phyloP scores from a whole-genome alignment of 2,797 vertebrate genomes.

The Sebastolobus alascanus region DNA sequence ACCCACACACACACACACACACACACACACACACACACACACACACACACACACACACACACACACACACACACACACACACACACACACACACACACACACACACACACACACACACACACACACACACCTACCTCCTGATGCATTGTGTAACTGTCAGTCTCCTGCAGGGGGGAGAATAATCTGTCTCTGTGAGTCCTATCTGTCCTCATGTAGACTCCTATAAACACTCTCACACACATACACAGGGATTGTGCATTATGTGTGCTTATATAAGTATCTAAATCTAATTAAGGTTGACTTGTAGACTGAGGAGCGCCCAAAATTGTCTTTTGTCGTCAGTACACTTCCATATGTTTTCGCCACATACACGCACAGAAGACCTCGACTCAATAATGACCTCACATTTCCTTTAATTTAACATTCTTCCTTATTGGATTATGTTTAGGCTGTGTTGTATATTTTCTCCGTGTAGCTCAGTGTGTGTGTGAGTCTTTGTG shows the following conservation, averaged over 20 bases:
- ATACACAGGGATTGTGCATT: constrained; percentile 1
- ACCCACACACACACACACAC: neutral
- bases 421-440: constrained; percentile 28
- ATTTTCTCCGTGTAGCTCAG: constrained; percentile 17
- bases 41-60: too few relatives aligned
- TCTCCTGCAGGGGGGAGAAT: constrained; percentile 16
- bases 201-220: constrained; percentile 19
- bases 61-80: too few relatives aligned
- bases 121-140: constrained; percentile 11
- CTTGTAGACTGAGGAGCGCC: neutral
- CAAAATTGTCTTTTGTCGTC: neutral
- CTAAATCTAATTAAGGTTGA: constrained; percentile 4
- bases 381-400: neutral
- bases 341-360: neutral
- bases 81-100: neutral
- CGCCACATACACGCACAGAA: neutral
- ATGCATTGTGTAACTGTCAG: constrained; percentile 44
- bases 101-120: neutral
- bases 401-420: constrained; percentile 27
- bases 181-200: constrained; percentile 30
- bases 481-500: constrained; percentile 13
- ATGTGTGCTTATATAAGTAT: neutral
- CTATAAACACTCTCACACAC: constrained; percentile 16
- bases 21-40: too few relatives aligned
- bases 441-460: constrained; percentile 18